Conservation (phyloP, 2,888 invertebrate genomes). For the Bhutanitis thaidina region DNA sequence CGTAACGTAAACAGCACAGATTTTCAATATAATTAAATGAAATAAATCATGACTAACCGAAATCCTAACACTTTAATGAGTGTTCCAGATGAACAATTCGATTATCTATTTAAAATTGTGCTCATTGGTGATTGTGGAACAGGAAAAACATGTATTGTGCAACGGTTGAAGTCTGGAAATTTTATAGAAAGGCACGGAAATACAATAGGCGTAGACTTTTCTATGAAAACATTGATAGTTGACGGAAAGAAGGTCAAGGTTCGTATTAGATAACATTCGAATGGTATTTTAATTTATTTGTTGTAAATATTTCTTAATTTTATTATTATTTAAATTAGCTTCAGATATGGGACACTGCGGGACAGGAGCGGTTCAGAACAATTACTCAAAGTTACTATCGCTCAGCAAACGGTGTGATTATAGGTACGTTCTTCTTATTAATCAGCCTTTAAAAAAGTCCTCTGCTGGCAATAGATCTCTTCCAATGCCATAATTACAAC, state of each 20-base stretch:
- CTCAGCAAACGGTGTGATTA: slow-evolving; percentile 97
- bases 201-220: slow-evolving; percentile 98
- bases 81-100: slow-evolving; percentile 90
- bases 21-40: slow-evolving; percentile 31
- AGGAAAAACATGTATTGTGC: slow-evolving; percentile 96
- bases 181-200: slow-evolving; percentile 97
- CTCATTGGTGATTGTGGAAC: slow-evolving; percentile 95
- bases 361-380: slow-evolving; percentile 97
- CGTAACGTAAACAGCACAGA: slow-evolving; percentile 53
- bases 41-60: slow-evolving; percentile 82
- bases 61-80: slow-evolving; percentile 89
- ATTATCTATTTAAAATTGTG: slow-evolving; percentile 97
- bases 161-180: slow-evolving; percentile 96
- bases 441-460: too few species aligned
- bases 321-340: slow-evolving; percentile 70
- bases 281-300: slow-evolving; percentile 22
- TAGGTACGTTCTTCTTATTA: slow-evolving; percentile 79
- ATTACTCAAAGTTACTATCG: slow-evolving; percentile 98
- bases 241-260: slow-evolving; percentile 98
- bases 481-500: neutral
- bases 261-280: slow-evolving; percentile 36
- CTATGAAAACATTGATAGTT: slow-evolving; percentile 97
- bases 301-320: slow-evolving; percentile 32
- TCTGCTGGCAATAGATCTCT: too few species aligned
- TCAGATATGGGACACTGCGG: slow-evolving; percentile 98